Evolutionary conservation across 2,113 vertebrate genomes (phyloP), one percentile per base, ranked within the genome.

Genomic region (Aplodontia rufa): DNA sequence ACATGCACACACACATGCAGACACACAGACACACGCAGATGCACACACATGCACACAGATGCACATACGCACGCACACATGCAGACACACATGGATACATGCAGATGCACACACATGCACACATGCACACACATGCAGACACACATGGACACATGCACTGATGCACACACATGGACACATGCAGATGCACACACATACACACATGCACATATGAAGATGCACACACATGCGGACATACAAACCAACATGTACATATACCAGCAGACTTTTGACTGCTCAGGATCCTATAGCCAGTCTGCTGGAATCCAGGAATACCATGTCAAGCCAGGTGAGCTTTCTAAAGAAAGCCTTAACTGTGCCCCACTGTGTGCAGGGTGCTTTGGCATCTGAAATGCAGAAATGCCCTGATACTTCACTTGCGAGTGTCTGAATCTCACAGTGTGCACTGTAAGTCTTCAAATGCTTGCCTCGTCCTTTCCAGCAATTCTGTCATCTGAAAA

Each of bases 51-150:
- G 55, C 16, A 53, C 26, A 51, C 3, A 5, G n/a, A n/a, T n/a
- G n/a, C 51, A 11, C 3, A 19, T 1, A 37, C 1, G 35, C 3
- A 17, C 45, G 28, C n/a, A 35, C 40, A 51, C 4, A 12, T 22
- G 16, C 32, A 4, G 6, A 13, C 19, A 8, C 1, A 6, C 28
- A 55, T n/a, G n/a, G n/a, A n/a, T n/a, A n/a, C n/a, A n/a, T n/a
- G n/a, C n/a, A n/a, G n/a, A n/a, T n/a, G n/a, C 51, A 11, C 3
- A 19, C 2, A 37, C 1, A 42, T 0, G 4, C 3, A 17, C 45
- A 35, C n/a, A 35, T 32, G 42, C 4, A 12, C 19, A 8, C 1
- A 6, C 28, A 55, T n/a, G 55, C 16, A 53, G 20, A 51, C 3
- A 5, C 51, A 11, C 3, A 19, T n/a, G n/a, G n/a, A n/a, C 2